Conservation (phyloP, 2,113 vertebrate species). For the Cepphus grylle region DNA sequence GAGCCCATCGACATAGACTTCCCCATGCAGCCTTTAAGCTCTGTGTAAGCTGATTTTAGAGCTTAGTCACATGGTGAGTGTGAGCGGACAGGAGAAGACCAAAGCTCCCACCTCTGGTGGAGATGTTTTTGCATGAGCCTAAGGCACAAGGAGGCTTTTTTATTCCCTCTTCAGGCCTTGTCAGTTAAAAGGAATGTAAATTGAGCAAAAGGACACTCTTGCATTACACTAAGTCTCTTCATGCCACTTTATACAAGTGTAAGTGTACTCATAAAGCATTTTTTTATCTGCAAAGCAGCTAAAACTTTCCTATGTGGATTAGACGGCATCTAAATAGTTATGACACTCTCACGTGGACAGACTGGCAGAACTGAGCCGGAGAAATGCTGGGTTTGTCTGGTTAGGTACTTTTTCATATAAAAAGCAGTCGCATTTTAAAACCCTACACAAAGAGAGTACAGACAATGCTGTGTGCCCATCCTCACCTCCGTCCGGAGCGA, state of each 20-base stretch:
- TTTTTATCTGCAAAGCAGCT: not conserved
- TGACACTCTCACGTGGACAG: not conserved
- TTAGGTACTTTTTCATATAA: not conserved
- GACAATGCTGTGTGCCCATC: not conserved
- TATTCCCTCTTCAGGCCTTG: not conserved
- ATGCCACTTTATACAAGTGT: not conserved
- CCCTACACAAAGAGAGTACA: not conserved
- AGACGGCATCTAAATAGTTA: not conserved
- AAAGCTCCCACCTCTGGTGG: not conserved
- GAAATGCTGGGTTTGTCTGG: not conserved
- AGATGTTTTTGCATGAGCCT: not conserved
- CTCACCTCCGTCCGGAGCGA: not conserved
- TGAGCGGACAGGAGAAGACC: not conserved
- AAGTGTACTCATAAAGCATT: not conserved
- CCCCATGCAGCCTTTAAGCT: not conserved
- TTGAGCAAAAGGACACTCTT: not conserved
- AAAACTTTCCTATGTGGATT: not conserved
- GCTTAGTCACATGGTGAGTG: not conserved
- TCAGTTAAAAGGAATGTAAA: constrained; percentile 3
- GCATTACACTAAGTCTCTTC: not conserved
- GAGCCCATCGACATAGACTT: not conserved
- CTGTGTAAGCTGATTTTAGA: not conserved
- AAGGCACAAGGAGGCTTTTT: not conserved
- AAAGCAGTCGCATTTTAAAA: not conserved
- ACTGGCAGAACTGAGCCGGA: not conserved